Evolutionary conservation across 2,113 vertebrate genomes (phyloP), one percentile per base, ranked within the genome.

Genomic region (Oncorhynchus nerka): DNA sequence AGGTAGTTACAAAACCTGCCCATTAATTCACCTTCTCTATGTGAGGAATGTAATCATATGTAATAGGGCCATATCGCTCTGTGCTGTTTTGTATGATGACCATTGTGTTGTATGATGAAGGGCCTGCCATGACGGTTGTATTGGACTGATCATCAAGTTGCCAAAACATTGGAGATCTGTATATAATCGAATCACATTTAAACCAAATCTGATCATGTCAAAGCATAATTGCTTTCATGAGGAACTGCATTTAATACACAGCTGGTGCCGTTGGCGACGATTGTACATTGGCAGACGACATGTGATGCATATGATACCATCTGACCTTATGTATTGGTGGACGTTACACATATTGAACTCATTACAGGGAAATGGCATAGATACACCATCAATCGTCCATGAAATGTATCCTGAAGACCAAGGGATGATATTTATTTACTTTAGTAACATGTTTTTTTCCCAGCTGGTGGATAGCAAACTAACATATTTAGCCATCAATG

Each of bases 301-400:
- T 76, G 70, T 48, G 22, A 48, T 45, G 39, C n/a, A 51, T 55
- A 45, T 3, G 65, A 73, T 59, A 61, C 55, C 65, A 74, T 71
- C 73, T 71, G 73, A 71, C 59, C 70, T 75, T 64, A 66, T 55
- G 55, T 49, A 72, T 76, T 49, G 68, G 32, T 48, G 73, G 65
- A 74, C 68, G 24, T 8, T 24, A 55, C 22, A 51, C 74, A 55
- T 55, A 32, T 67, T 66, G 22, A 57, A 24, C 77, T 74, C 55
- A 49, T 28, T 55, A 62, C 4, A 30, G 26, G 62, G 45, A 75
- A 75, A 71, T 71, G n/a, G 68, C 19, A 64, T 13, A 4, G 32
- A 19, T 59, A 59, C 62, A 11, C n/a, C 13, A 51, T 70, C 70
- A 12, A 61, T 73, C 30, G 39, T 30, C 61, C n/a, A 30, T 66